phyloP scores from a whole-genome alignment of 2,888 invertebrate genomes.

The Andrena bucephala region DNA sequence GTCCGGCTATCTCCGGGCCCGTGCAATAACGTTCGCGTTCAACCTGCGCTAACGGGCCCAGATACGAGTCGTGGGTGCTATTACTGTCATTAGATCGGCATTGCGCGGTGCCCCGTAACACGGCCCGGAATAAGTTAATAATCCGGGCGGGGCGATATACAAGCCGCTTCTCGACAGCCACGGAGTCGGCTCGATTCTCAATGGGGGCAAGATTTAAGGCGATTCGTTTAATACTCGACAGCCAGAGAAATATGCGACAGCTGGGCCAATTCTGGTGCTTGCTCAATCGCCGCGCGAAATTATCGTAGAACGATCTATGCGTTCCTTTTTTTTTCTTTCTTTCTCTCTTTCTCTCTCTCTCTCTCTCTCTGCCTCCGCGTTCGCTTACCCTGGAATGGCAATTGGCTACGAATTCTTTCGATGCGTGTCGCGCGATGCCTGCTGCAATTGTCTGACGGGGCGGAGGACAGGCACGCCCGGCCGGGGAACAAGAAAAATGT shows the following conservation, averaged over 20 bases:
- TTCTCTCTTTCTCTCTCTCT: background rate
- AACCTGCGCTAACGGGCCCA: slow-evolving; percentile 17
- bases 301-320: slow-evolving; percentile 56
- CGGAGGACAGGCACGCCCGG: slow-evolving; percentile 22
- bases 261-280: slow-evolving; percentile 29
- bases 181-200: slow-evolving; percentile 7
- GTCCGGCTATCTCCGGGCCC: slow-evolving; percentile 26
- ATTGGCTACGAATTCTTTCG: slow-evolving; percentile 60
- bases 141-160: slow-evolving; percentile 20
- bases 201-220: slow-evolving; percentile 53
- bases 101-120: slow-evolving; percentile 41
- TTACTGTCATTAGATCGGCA: slow-evolving; percentile 47
- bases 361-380: background rate
- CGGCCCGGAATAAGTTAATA: slow-evolving; percentile 53
- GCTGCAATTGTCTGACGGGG: slow-evolving; percentile 56
- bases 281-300: slow-evolving; percentile 58
- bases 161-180: background rate
- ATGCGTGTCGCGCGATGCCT: slow-evolving; percentile 36
- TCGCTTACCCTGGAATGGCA: slow-evolving; percentile 36
- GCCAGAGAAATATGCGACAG: slow-evolving; percentile 55
- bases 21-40: slow-evolving; percentile 30
- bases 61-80: slow-evolving; percentile 35
- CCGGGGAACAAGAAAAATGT: slow-evolving; percentile 56
- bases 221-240: slow-evolving; percentile 53
- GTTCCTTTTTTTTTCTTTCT: slow-evolving; percentile 39